A percentile compares a stretch with the other conserved stretches of the same genome.
Conservation (phyloP, 2,113 vertebrate genomes). For the Thomomys bottae region DNA sequence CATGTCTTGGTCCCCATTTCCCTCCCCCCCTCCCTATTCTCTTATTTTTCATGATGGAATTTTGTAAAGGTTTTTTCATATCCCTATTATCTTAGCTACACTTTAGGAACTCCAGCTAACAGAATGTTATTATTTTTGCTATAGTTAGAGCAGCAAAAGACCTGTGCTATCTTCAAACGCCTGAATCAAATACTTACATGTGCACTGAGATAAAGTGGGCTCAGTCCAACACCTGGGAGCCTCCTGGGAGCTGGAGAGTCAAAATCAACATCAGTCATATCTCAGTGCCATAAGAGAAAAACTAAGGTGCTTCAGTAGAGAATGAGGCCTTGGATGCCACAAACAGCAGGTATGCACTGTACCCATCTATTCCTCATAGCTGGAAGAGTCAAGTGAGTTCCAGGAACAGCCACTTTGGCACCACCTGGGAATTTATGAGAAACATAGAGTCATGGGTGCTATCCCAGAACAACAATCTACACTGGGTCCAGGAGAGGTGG, state of each 20-base stretch:
- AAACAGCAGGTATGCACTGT: background rate
- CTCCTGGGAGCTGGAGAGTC: background rate
- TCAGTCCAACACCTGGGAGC: background rate
- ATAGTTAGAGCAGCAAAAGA: background rate
- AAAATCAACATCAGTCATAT: background rate
- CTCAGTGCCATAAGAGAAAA: background rate
- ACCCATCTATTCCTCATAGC: background rate
- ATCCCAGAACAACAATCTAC: background rate
- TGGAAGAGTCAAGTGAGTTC: background rate
- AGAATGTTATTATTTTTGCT: background rate
- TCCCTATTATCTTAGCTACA: background rate
- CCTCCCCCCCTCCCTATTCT: too few relatives aligned
- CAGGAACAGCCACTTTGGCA: background rate
- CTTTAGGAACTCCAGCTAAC: background rate
- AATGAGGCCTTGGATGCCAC: background rate
- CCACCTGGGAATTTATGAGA: background rate
- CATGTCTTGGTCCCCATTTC: too few relatives aligned
- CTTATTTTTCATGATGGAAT: too few relatives aligned
- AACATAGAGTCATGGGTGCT: background rate
- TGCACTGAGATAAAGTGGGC: background rate
- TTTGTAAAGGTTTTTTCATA: too few relatives aligned
- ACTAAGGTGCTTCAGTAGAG: background rate
- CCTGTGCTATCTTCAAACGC: background rate
- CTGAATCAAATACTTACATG: background rate
- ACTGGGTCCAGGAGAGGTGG: background rate